These are phyloP conservation scores for Heteromormyrus szaboi DNA, from an alignment of 2,797 vertebrate genomes.

Conservation along the genomic window DNA sequence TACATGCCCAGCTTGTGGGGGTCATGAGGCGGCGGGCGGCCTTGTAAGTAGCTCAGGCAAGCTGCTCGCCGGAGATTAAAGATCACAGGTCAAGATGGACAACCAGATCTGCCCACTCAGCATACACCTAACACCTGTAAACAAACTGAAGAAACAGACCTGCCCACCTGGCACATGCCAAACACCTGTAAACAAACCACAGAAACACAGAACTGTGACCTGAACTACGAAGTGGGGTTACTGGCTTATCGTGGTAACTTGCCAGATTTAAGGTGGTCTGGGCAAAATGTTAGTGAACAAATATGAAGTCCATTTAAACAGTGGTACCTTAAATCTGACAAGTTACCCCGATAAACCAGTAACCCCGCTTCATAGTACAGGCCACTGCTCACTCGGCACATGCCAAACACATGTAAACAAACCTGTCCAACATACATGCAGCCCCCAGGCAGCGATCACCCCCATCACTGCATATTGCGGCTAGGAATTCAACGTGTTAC, in stretches of 20 bases:
- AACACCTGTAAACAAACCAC: background rate
- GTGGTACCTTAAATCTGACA: no score
- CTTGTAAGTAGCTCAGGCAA: background rate
- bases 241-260: no score
- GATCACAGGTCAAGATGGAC: background rate
- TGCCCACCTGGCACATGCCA: background rate
- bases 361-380: no score
- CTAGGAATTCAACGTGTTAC: background rate
- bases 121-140: background rate
- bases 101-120: background rate
- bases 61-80: background rate
- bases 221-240: no score
- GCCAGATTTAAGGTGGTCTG: no score
- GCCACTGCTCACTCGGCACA: background rate
- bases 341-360: no score
- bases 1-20: background rate
- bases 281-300: no score
- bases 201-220: background rate
- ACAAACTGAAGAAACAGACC: background rate
- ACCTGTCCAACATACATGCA: background rate
- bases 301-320: no score
- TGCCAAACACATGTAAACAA: background rate
- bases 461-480: background rate
- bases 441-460: background rate
- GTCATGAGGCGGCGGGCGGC: background rate